Conservation (phyloP, 2,113 vertebrate species). For the Serinus canaria region DNA sequence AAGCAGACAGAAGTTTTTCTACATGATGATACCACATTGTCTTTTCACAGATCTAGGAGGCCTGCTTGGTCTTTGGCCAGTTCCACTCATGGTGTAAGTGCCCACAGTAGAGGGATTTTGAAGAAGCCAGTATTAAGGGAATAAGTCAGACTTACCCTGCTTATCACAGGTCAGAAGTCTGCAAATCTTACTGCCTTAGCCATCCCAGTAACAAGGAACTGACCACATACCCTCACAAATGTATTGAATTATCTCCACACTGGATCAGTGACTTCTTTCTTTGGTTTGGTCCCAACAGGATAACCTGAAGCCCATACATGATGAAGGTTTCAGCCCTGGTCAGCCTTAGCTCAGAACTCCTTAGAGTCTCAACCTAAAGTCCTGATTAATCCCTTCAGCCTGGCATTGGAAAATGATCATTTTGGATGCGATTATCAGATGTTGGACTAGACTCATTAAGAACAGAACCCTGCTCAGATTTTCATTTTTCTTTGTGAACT, state of each 20-base stretch:
- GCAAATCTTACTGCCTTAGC: background rate
- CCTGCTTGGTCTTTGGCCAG: background rate
- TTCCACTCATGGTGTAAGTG: fast-evolving
- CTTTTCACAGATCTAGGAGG: background rate
- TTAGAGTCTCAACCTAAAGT: background rate
- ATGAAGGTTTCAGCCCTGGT: background rate
- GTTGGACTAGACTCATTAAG: background rate
- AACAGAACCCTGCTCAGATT: background rate
- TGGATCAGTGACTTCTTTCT: background rate
- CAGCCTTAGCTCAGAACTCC: background rate
- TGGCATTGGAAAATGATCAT: background rate
- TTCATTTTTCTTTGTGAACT: background rate
- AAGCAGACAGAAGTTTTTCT: background rate
- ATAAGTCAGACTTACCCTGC: background rate
- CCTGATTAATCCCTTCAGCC: background rate
- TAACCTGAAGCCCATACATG: background rate
- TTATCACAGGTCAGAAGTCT: background rate
- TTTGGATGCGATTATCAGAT: background rate
- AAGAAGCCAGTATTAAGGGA: background rate
- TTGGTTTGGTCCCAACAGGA: background rate
- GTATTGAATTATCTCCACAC: background rate
- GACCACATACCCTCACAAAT: background rate
- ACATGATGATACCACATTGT: fast-evolving
- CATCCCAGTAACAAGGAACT: background rate
- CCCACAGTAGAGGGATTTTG: background rate